A percentile compares a stretch with the other conserved stretches of the same genome.
Evolutionary conservation across 1,140 invertebrate species (phyloP).

Genomic region (Trichogramma pretiosum): DNA sequence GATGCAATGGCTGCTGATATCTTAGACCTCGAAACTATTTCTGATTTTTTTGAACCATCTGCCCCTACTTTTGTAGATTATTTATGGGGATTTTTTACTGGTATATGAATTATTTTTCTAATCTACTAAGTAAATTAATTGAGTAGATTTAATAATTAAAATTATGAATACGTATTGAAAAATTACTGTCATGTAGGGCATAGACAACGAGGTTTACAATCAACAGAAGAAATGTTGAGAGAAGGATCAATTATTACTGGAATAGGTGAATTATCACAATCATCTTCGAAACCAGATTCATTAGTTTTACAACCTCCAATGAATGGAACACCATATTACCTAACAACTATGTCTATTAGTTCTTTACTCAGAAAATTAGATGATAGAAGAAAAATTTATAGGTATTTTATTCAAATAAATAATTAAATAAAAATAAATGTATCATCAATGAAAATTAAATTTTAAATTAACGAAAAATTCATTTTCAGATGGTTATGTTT

Average conservation of each 20-base stretch:
- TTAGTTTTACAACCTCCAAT: slow-evolving; percentile 59
- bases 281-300: slow-evolving; percentile 42
- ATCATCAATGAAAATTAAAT: neutral
- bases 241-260: slow-evolving; percentile 67
- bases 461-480: neutral
- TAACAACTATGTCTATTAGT: slow-evolving; percentile 60
- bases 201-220: slow-evolving; percentile 64
- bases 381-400: slow-evolving; percentile 54
- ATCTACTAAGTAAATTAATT: neutral
- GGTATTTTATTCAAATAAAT: slow-evolving; percentile 28
- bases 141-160: neutral
- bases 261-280: slow-evolving; percentile 56
- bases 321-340: slow-evolving; percentile 59
- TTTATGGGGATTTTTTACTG: slow-evolving; percentile 71
- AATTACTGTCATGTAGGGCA: slow-evolving; percentile 41
- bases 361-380: slow-evolving; percentile 61
- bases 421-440: neutral
- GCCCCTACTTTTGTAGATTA: slow-evolving; percentile 62
- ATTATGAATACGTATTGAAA: neutral
- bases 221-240: slow-evolving; percentile 68
- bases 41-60: slow-evolving; percentile 66
- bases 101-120: slow-evolving; percentile 25
- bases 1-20: slow-evolving; percentile 65
- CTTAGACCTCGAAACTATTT: slow-evolving; percentile 68
- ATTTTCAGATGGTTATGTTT: slow-evolving; percentile 52